Conservation (phyloP, 2,113 vertebrate genomes). For the Orientallactaga bullata region DNA sequence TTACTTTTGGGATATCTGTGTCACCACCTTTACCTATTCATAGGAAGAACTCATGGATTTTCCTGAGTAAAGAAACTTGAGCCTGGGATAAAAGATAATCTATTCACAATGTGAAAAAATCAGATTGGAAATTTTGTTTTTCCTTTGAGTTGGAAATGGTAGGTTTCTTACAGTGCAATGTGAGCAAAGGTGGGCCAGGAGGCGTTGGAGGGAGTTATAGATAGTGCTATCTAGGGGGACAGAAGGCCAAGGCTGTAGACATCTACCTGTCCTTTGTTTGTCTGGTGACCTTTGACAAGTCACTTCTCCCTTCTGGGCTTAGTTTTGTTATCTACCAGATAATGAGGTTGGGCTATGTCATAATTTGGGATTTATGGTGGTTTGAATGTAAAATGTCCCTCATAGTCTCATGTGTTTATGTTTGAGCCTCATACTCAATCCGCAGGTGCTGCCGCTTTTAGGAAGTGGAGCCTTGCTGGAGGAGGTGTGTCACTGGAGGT, state of each 20-base stretch:
- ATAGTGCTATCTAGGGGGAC: background rate
- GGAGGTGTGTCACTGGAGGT: no score
- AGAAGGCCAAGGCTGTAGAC: background rate
- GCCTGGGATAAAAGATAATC: background rate
- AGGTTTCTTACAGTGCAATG: background rate
- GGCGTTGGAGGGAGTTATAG: background rate
- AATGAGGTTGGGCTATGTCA: background rate
- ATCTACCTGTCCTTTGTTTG: background rate
- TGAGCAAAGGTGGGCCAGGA: background rate
- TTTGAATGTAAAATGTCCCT: no score
- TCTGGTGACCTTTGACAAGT: background rate
- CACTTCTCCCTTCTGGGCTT: background rate
- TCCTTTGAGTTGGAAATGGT: background rate
- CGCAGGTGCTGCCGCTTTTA: no score
- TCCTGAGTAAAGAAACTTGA: background rate
- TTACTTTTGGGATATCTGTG: background rate
- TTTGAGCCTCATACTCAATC: no score
- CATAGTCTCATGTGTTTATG: no score
- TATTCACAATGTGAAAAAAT: background rate
- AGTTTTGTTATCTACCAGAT: background rate
- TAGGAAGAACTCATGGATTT: background rate
- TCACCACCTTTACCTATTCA: background rate
- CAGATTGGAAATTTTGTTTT: background rate
- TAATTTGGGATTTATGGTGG: background rate
- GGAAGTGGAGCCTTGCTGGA: no score